Base-by-base conservation (phyloP, 2,113 vertebrate genomes). In the Pipa parva region DNA sequence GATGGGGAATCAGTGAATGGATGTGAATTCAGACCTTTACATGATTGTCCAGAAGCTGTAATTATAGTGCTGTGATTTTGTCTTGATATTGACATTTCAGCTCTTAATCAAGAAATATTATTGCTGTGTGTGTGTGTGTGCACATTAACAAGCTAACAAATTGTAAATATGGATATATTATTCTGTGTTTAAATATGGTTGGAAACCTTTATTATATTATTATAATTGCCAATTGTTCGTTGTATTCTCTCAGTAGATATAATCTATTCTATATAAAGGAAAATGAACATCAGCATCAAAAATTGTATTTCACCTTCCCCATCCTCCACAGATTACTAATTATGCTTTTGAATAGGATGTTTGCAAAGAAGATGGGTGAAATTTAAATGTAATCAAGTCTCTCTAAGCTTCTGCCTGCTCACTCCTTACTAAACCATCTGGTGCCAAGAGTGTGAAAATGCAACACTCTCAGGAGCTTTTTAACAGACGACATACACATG, bases 321-420 rank as follows among this genome's bases (percentile, higher is more conserved):
- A 48, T 45, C 24, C 33, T 54, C 66, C 33, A 45, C 39, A 18
- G 46, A 61, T 45, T 31, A 33, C 57, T 69, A 69, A 69, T 61
- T 69, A 69, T 39, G 11, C 33, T 33, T 25, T 48, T 61, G 57
- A 61, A 69, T 69, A 54, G 45, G 45, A 68, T 52, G 56, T 68
- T 68, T 68, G 65, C 46, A 68, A 59, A 68, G 65, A 59, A 59
- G 33, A 45, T 52, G 29, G 49, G 58, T 60, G 57, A 61, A 69
- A 69, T 69, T 60, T 69, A 61, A 69, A 69, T 69, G 66, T 54
- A 69, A 69, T 69, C 64, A 68, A 50, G 48, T 54, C 65, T 42
- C 66, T 18, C 33, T 22, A 37, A 61, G 58, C 57, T 52, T n/a
- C 55, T 27, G 45, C 31, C 8, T n/a, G 12, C 57, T 42, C 58